Conservation (phyloP, 2,888 invertebrate genomes). For the Petrophora chlorosata region DNA sequence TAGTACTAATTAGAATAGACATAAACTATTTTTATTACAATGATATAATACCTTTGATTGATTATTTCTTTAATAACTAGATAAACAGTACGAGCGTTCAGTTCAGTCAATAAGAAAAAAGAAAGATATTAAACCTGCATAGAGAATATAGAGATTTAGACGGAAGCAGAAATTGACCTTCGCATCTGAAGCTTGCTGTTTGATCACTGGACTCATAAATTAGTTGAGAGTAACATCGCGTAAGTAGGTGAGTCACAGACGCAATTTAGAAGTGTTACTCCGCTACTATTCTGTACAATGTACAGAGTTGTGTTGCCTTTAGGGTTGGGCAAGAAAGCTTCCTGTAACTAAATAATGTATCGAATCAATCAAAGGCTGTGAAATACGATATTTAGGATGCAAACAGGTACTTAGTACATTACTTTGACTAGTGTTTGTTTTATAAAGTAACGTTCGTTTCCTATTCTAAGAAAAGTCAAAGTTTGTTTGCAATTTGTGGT, state of each 20-base stretch:
- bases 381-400: conserved; percentile 8
- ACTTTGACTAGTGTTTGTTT: not conserved
- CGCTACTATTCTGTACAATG: conserved; percentile 11
- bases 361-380: conserved; percentile 14
- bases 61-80: no score
- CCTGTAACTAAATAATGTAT: conserved; percentile 13
- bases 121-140: conserved; percentile 3
- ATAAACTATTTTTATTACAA: no score
- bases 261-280: conserved; percentile 16
- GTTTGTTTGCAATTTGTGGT: not conserved
- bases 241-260: conserved; percentile 21
- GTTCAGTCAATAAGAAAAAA: not conserved
- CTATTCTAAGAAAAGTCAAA: not conserved
- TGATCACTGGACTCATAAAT: conserved; percentile 17
- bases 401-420: not conserved
- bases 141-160: conserved; percentile 8
- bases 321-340: conserved; percentile 12
- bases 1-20: no score
- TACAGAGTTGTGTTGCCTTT: conserved; percentile 4
- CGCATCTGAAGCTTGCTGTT: conserved; percentile 12
- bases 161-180: conserved; percentile 25
- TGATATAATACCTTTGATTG: no score
- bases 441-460: conserved; percentile 1
- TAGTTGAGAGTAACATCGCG: conserved; percentile 19
- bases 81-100: no score